Base-by-base conservation (phyloP, 2,113 vertebrate genomes). In the Thoracochromis brauschi region DNA sequence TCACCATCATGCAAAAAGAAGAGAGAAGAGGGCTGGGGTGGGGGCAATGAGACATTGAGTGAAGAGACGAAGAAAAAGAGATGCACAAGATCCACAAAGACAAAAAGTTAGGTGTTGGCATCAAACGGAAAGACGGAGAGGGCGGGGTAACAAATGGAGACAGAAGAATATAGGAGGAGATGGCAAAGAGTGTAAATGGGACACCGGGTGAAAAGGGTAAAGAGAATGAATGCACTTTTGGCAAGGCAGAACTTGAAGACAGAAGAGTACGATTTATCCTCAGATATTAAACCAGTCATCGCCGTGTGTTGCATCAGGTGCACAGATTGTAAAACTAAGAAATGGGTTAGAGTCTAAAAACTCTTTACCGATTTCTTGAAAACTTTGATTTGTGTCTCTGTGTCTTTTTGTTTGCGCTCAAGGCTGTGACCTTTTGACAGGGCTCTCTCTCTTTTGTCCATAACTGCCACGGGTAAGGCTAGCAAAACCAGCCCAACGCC, bases 1-100 rank as follows among this genome's bases (percentile, higher is more conserved):
- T 96, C 96, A 96, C 87, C 85, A 94, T 95, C 96, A 95, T 21
- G 87, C 71, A 89, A 86, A 85, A 55, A 89, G 78, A 89, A 86
- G 75, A 86, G 35, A 89, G 80, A 80, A 21, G 7, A 45, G 19
- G 63, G 19, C 63, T 68, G 58, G 88, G 84, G 63, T 71, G 87
- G 65, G 55, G 47, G 80, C 9, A 53, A 17, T 58, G 40, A 87
- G 85, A 92, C 53, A 24, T 54, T 47, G 53, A 87, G 87, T 33
- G 49, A 86, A 83, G 85, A 90, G 55, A 85, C 33, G 26, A 83
- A 55, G 65, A 16, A 80, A 85, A 83, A 89, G 63, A 90, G 87
- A 91, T 17, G 26, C 68, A 54, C 26, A 35, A 84, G 73, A 86
- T 85, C 49, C 80, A 86, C 33, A 89, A 88, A 91, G 79, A 78